phyloP scores from a whole-genome alignment of 2,113 vertebrate genomes.

The Dasyprocta punctata region DNA sequence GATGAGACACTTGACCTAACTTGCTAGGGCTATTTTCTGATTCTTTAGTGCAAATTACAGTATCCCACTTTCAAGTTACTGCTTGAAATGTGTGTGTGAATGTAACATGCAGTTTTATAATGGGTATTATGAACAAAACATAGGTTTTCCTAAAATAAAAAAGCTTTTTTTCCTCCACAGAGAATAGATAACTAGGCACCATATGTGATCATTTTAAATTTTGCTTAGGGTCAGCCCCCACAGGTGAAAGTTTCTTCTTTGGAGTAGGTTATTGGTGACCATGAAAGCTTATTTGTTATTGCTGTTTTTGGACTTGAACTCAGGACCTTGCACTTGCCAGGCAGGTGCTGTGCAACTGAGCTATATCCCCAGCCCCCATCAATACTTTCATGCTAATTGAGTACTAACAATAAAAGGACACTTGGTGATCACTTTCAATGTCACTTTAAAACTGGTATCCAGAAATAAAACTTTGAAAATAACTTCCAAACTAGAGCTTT shows the following conservation, averaged over 20 bases:
- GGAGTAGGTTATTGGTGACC: background rate
- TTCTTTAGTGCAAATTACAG: constrained; percentile 20
- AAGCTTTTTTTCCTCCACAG: background rate
- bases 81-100: background rate
- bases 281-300: no score
- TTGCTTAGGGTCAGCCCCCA: background rate
- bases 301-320: no score
- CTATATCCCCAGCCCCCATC: background rate
- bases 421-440: background rate
- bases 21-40: constrained; percentile 51
- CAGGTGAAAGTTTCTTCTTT: background rate
- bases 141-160: constrained; percentile 42
- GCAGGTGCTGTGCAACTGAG: no score
- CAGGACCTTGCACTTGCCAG: no score
- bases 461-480: background rate
- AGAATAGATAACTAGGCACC: background rate
- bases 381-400: background rate
- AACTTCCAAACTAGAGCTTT: background rate
- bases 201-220: background rate
- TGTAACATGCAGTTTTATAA: background rate
- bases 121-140: background rate
- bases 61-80: constrained; percentile 45
- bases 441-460: constrained; percentile 29
- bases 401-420: background rate
- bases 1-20: constrained; percentile 54